Base-by-base conservation (phyloP, 2,113 vertebrate genomes). In the Mormoops blainvillei region DNA sequence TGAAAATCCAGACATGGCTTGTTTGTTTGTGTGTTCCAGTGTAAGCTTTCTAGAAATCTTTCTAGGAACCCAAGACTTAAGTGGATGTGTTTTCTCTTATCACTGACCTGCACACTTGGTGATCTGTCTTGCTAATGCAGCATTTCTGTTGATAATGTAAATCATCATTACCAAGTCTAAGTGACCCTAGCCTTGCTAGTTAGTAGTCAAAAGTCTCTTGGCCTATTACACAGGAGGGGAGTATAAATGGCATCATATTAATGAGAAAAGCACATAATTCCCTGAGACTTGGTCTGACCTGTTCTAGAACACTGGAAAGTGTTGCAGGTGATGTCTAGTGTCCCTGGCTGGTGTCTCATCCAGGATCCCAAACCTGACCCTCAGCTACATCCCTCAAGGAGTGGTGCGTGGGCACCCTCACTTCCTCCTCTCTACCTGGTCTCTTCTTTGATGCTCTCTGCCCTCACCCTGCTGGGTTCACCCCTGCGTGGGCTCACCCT, bases 41-140 rank as follows among this genome's bases (percentile, higher is more conserved):
- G 10, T 54, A 85, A 92, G 61, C 67, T 82, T 94, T 97, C 90
- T 88, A 96, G 83, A 94, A 86, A 82, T 83, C 58, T 94, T 94
- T 94, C 88, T 92, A 92, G 56, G 38, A 96, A 93, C 83, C 68
- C 85, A 85, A 93, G 81, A 54, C 71, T 63, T 92, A 14, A 31
- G 33, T 28, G 52, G 33, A 86, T 36, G 9, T 52, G 5, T 41
- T 45, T 33, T 41, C 28, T 38, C 41, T 89, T 36, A 52, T 15
- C 12, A 36, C 0, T 2, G 68, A 58, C 24, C 65, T 89, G 24
- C 19, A 38, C 36, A 45, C 5, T 2, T 19, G 61, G 26, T 43
- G 38, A 56, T 18, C 18, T 22, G 13, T 33, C 41, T 19, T 14
- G 26, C 20, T 43, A 36, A 67, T 61, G 43, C 52, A 78, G 63